Base-by-base conservation (phyloP, 2,888 invertebrate species). In the Diaphora mendica region DNA sequence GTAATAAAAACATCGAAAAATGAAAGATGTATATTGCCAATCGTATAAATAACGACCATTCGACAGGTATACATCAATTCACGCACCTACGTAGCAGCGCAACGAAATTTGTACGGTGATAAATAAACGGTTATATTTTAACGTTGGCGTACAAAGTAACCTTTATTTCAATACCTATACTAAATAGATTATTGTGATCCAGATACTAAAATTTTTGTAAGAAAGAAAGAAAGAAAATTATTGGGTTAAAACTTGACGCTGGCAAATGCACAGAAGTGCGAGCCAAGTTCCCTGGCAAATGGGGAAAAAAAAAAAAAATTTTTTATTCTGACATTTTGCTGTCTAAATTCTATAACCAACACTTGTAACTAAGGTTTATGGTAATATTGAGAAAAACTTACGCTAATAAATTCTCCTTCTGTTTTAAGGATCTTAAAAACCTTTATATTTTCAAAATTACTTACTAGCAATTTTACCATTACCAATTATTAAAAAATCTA, bases 21-120 rank as follows among this genome's bases (percentile, higher is more conserved):
- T 72, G 68, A 76, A 76, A 66, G 51, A 73, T 71, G 72, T 75
- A 42, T 78, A 77, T 81, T 81, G 72, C n/a, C 73, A 81, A 81
- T 81, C 70, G 74, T 72, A 82, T 75, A 81, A 80, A 77, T 78
- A 48, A 74, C n/a, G 67, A 59, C 70, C 70, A 65, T 73, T 75
- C n/a, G 68, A 59, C 73, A 69, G 68, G 73, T 75, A 72, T 15
- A 67, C 33, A 68, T 44, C 62, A 64, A 42, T 42, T 30, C 33
- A 42, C 55, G 33, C 20, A 51, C 51, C 7, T 51, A 51, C 8
- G 8, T 11, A n/a, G 51, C 48, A 13, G 62, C n/a, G 26, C 44
- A 13, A 30, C 51, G 42, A 69, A 55, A 65, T 65, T 69, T 42
- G 42, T 23, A 62, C 55, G 20, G 30, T 70, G 42, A 62, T 62